Percentiles rank a stretch among this genome's conserved stretches.
phyloP scores from a whole-genome alignment of 1,140 invertebrate species.

The Ephestia elutella region DNA sequence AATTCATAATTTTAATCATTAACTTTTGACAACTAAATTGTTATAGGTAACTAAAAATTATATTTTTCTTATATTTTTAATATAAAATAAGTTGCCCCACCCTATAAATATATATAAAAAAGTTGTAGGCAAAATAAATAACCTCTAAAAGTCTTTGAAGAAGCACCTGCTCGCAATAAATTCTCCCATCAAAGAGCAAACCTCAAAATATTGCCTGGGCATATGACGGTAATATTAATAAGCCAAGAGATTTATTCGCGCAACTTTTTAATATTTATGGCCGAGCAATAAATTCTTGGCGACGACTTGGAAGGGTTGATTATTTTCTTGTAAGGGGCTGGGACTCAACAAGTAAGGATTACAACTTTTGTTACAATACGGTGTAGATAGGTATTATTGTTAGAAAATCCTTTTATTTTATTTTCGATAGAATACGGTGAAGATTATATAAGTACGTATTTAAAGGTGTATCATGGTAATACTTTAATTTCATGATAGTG shows the following conservation, averaged over 20 bases:
- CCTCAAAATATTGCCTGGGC: constrained; percentile 34
- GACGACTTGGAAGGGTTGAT: constrained; percentile 64
- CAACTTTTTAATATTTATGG: constrained; percentile 73
- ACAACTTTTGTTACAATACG: constrained; percentile 10
- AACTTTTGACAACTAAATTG: too few relatives aligned
- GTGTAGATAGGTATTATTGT: not conserved
- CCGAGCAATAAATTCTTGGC: constrained; percentile 63
- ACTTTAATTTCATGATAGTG: too few relatives aligned
- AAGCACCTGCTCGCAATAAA: not conserved
- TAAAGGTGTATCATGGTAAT: too few relatives aligned
- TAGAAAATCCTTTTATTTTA: not conserved
- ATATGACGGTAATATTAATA: constrained; percentile 55
- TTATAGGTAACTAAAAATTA: too few relatives aligned
- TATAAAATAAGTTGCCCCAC: too few relatives aligned
- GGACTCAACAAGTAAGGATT: constrained; percentile 54
- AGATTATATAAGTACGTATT: too few relatives aligned
- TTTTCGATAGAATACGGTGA: too few relatives aligned
- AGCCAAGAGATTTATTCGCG: constrained; percentile 58
- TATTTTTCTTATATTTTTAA: too few relatives aligned
- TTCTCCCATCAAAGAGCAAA: constrained; percentile 10
- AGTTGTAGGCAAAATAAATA: too few relatives aligned
- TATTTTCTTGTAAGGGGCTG: constrained; percentile 49
- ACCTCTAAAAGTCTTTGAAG: too few relatives aligned
- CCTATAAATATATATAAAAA: too few relatives aligned
- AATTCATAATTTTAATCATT: too few relatives aligned